phyloP scores from a whole-genome alignment of 1,140 invertebrate genomes.

The Euschistus heros region DNA sequence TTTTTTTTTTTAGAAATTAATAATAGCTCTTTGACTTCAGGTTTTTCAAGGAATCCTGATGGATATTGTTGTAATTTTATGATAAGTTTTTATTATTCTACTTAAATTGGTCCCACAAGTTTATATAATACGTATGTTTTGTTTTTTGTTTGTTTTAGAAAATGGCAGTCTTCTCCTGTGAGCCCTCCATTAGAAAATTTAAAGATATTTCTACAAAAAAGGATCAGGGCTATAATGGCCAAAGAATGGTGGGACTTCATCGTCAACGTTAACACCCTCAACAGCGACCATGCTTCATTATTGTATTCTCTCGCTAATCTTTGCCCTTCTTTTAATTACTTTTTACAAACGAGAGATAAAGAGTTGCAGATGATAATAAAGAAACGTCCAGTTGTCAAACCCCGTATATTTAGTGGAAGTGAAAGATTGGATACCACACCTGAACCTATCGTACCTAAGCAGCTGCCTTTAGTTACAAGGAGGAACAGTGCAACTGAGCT shows the following conservation, averaged over 20 bases:
- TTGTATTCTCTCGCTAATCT: constrained; percentile 2
- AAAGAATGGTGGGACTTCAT: constrained; percentile 13
- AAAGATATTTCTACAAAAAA: not conserved
- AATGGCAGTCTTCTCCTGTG: not conserved
- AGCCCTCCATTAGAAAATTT: not conserved
- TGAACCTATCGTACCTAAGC: not conserved
- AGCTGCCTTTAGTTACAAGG: not conserved
- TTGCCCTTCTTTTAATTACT: not conserved
- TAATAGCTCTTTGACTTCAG: no score
- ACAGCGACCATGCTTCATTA: constrained; percentile 5
- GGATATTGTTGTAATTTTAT: no score
- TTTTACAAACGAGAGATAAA: not conserved
- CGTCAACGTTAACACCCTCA: not conserved
- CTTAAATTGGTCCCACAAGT: no score
- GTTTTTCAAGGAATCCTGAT: no score
- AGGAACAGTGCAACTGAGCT: not conserved
- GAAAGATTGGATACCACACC: not conserved
- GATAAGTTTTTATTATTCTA: no score
- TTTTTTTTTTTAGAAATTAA: no score
- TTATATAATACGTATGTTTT: not conserved
- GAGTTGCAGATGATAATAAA: not conserved
- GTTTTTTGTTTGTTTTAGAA: not conserved
- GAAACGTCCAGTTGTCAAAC: not conserved
- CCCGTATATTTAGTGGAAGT: constrained; percentile 3
- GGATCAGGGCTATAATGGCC: not conserved